Evolutionary conservation across 2,888 invertebrate species (phyloP).

Genomic region (Caenorhabditis sp.): DNA sequence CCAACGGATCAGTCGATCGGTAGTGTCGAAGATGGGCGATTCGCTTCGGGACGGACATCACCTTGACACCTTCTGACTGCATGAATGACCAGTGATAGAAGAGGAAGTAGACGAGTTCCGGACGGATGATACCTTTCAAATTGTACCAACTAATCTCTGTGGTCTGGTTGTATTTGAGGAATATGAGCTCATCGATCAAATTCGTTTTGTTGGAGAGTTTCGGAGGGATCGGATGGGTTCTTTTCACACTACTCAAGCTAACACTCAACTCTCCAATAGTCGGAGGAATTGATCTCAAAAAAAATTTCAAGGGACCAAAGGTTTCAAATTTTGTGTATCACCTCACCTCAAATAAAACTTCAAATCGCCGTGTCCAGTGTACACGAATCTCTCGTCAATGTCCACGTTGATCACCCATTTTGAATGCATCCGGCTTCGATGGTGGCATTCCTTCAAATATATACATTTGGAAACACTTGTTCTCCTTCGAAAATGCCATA

Average conservation of each 20-base stretch:
- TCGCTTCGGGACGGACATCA: constrained; percentile 33
- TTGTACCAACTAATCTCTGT: constrained; percentile 46
- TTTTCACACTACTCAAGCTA: constrained; percentile 35
- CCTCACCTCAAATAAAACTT: not conserved
- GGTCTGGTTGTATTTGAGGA: constrained; percentile 37
- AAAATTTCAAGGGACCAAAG: not conserved
- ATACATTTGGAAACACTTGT: not conserved
- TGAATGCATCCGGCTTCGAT: constrained; percentile 29
- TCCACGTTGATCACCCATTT: constrained; percentile 49
- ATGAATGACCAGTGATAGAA: constrained; percentile 33
- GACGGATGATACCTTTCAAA: constrained; percentile 34
- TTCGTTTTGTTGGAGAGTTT: constrained; percentile 8
- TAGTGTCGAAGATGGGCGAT: constrained; percentile 35
- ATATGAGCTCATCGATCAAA: constrained; percentile 3
- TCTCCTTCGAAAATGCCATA: not conserved
- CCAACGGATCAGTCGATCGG: constrained; percentile 11
- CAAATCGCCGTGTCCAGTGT: not conserved
- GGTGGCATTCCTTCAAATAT: constrained; percentile 38
- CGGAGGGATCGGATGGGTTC: constrained; percentile 1
- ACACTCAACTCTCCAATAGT: constrained; percentile 23
- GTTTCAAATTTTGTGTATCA: too few relatives aligned
- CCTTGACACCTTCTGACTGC: constrained; percentile 13
- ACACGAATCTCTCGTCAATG: constrained; percentile 36
- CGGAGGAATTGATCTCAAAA: constrained; percentile 34
- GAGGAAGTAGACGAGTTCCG: constrained; percentile 25